Evolutionary conservation across 2,888 invertebrate species (phyloP).

Genomic region (Odiellus spinosus): DNA sequence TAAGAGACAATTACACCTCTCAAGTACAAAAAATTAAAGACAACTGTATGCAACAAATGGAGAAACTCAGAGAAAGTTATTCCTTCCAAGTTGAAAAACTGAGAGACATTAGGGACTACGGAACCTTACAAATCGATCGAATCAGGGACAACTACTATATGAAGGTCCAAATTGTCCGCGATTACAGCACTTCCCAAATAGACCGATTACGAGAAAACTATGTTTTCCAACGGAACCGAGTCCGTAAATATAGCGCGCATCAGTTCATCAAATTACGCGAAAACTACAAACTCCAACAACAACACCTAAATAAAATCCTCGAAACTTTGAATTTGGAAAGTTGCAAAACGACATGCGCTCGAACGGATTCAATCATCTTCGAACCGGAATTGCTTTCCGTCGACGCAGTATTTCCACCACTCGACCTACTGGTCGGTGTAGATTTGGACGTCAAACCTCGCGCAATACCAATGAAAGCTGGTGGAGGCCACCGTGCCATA

Average conservation of each 20-base stretch:
- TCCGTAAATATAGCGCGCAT: slow-evolving; percentile 83
- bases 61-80: slow-evolving; percentile 83
- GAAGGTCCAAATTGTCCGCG: slow-evolving; percentile 75
- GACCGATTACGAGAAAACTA: slow-evolving; percentile 91
- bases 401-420: slow-evolving; percentile 12
- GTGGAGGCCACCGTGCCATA: neutral
- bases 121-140: slow-evolving; percentile 57
- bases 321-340: slow-evolving; percentile 86
- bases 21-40: slow-evolving; percentile 84
- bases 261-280: slow-evolving; percentile 75
- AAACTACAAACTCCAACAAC: slow-evolving; percentile 89
- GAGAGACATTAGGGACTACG: slow-evolving; percentile 76
- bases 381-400: slow-evolving; percentile 13
- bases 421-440: slow-evolving; percentile 10
- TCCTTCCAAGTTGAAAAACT: slow-evolving; percentile 70
- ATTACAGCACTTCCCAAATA: slow-evolving; percentile 76
- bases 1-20: slow-evolving; percentile 78
- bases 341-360: slow-evolving; percentile 65
- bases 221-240: slow-evolving; percentile 83
- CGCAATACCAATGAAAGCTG: neutral
- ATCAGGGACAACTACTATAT: slow-evolving; percentile 81
- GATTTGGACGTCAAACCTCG: slow-evolving; percentile 6
- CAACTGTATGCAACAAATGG: slow-evolving; percentile 83
- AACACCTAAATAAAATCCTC: slow-evolving; percentile 78
- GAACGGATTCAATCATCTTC: slow-evolving; percentile 44